Base-by-base conservation (phyloP, 1,140 invertebrate species). In the Nixonia krombeini region DNA sequence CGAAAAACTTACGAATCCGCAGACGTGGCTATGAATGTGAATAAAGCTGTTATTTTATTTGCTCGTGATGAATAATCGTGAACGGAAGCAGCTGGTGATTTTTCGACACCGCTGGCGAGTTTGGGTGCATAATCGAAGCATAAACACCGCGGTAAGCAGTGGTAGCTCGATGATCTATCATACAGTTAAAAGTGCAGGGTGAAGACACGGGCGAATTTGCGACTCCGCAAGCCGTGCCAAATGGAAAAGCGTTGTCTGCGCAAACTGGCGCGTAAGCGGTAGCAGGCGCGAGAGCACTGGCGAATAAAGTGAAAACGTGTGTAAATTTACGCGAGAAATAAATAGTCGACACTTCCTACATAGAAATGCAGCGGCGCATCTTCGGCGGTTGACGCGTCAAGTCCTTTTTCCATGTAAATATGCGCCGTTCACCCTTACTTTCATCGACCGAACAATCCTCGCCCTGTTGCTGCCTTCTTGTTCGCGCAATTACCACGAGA, bases 211-310 rank as follows among this genome's bases (percentile, higher is more conserved):
- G 62, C 46, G 44, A 53, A 67, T 66, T 70, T 53, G 57, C 47
- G 65, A 33, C 42, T 52, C 38, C 33, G 31, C 59, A 55, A 64
- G 33, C 42, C 46, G 51, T 51, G 67, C 71, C 78, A 79, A 79
- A 79, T 78, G 78, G 74, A 76, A 78, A 79, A 79, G 52, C 72
- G 76, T 72, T 78, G 78, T 78, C 71, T 66, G 57, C 33, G 35
- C 7, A 38, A 59, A 49, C 47, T 41, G 35, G 50, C 29, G 40
- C 18, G 49, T 13, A 55, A 45, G 38, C 31, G 13, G 33, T 35
- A 45, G 16, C 46, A 57, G 52, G 59, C 44, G 35, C 28, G 42
- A 40, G 15, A 49, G 44, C 35, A 38, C 16, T n/a, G 37, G 47
- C 35, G 56, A 57, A 42, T 62, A 74, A 55, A 70, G 59, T 68